These are phyloP conservation scores for Hylyphantes graminicola DNA, from an alignment of 1,140 invertebrate species.

Conservation along the genomic window DNA sequence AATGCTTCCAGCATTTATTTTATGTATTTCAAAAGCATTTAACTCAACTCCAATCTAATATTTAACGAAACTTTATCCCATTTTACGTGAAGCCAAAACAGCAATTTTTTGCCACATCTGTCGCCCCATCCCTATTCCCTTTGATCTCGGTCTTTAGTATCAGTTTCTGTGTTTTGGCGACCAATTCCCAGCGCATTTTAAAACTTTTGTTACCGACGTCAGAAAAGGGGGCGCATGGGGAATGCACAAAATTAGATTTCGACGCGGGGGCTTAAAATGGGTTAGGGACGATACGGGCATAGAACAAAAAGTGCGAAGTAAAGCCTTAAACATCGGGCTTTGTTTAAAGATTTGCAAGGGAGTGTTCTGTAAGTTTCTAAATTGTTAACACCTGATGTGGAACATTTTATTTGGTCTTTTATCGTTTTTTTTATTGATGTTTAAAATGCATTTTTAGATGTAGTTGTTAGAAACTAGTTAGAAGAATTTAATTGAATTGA, in stretches of 20 bases:
- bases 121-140: slow-evolving; percentile 5
- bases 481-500: too few species aligned
- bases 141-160: slow-evolving; percentile 56
- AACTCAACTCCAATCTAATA: too few species aligned
- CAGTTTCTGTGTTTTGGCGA: slow-evolving; percentile 59
- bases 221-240: slow-evolving; percentile 11
- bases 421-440: too few species aligned
- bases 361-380: too few species aligned
- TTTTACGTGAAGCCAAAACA: not conserved
- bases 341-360: not conserved
- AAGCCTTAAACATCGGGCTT: not conserved
- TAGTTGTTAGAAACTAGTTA: too few species aligned
- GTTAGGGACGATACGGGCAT: slow-evolving; percentile 51
- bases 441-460: too few species aligned
- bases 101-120: not conserved
- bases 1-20: too few species aligned
- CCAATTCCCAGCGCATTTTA: slow-evolving; percentile 60
- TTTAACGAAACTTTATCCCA: too few species aligned
- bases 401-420: too few species aligned
- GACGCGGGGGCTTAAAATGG: slow-evolving; percentile 54
- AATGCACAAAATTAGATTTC: slow-evolving; percentile 57
- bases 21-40: too few species aligned
- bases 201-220: slow-evolving; percentile 57
- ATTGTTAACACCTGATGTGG: too few species aligned
- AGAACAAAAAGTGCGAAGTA: slow-evolving; percentile 18